Evolutionary conservation across 2,113 vertebrate species (phyloP).

Genomic region (Blennius ocellaris): DNA sequence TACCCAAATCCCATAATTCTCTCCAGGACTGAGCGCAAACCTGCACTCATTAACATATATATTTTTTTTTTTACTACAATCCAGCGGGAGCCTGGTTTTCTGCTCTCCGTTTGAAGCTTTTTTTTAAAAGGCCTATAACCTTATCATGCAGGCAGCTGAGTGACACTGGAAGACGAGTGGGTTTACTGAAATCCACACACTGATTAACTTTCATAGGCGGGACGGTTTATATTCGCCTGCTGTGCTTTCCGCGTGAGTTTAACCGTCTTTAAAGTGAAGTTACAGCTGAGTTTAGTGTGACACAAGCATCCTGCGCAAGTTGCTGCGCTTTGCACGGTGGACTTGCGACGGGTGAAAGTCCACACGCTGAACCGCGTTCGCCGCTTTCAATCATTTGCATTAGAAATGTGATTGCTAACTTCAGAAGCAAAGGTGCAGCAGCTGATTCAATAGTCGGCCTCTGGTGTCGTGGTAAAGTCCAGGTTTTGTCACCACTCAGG

Average conservation of each 20-base stretch:
- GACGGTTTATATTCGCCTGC: slow-evolving; percentile 14
- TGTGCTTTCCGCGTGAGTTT: slow-evolving; percentile 1
- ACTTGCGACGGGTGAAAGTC: slow-evolving; percentile 30
- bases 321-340: not conserved
- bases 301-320: no score
- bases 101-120: slow-evolving; percentile 8
- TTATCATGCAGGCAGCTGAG: not conserved
- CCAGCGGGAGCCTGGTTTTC: slow-evolving; percentile 1
- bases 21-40: slow-evolving; percentile 15
- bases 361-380: slow-evolving; percentile 5
- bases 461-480: not conserved
- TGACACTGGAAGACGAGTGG: no score
- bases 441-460: slow-evolving; percentile 6
- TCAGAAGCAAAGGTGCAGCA: slow-evolving; percentile 12
- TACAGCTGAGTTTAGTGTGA: no score
- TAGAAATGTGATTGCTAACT: not conserved
- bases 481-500: not conserved
- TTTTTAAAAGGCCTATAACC: slow-evolving; percentile 9
- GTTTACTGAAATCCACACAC: not conserved
- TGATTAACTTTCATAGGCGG: slow-evolving; percentile 27
- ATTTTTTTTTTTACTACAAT: slow-evolving; percentile 5
- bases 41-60: slow-evolving; percentile 26
- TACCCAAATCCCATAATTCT: slow-evolving; percentile 18
- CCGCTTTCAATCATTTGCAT: not conserved
- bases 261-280: not conserved